Conservation (phyloP, 2,797 vertebrate species). For the Heliangelus exortis region DNA sequence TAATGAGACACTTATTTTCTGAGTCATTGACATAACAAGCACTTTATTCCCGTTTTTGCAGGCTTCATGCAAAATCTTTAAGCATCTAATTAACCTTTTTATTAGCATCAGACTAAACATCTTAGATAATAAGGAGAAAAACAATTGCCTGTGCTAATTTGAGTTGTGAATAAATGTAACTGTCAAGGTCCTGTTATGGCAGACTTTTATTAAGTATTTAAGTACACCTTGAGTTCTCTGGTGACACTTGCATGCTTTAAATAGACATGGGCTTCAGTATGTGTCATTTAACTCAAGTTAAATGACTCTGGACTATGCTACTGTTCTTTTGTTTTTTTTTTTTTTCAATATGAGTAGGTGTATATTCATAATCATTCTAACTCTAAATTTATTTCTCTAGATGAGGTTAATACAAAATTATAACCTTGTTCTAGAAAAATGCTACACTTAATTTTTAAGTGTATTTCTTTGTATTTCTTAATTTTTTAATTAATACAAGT, state of each 20-base stretch:
- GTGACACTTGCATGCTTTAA: not conserved
- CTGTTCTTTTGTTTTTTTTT: not conserved
- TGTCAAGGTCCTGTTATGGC: not conserved
- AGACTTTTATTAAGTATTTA: not conserved
- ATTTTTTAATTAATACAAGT: not conserved
- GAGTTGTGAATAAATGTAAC: not conserved
- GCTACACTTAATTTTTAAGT: not conserved
- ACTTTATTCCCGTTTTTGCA: not conserved
- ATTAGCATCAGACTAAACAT: not conserved
- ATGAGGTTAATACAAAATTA: not conserved
- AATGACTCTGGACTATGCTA: not conserved
- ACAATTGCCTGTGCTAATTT: not conserved
- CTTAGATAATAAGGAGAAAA: not conserved
- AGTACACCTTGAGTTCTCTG: not conserved
- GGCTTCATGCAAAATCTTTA: not conserved
- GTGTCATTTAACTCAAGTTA: not conserved
- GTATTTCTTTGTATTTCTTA: not conserved
- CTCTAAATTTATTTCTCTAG: not conserved
- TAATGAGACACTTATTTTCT: constrained; percentile 1
- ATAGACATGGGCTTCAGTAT: not conserved
- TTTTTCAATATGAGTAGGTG: no score
- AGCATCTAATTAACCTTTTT: not conserved
- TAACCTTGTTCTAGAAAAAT: not conserved
- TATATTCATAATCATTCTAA: not conserved
- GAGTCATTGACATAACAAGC: not conserved